phyloP scores from a whole-genome alignment of 2,113 vertebrate genomes.

The Grus americana region DNA sequence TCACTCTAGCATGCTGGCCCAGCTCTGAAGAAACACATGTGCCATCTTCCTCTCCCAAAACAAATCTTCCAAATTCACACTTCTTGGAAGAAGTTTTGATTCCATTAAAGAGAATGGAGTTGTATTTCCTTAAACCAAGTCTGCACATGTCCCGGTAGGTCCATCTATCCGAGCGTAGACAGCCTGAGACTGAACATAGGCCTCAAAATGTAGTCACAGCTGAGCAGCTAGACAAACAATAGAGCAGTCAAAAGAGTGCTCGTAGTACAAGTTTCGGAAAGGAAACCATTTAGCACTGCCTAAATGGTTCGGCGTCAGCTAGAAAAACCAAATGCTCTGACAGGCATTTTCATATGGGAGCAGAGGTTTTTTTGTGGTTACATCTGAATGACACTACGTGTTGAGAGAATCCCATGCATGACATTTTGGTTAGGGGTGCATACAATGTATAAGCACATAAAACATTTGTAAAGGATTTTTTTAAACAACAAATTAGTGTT shows the following conservation, averaged over 20 bases:
- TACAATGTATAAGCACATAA: neutral
- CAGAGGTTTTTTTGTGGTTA: neutral
- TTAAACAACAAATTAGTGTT: neutral
- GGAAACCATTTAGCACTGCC: neutral
- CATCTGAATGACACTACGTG: rapidly evolving
- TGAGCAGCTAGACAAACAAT: neutral
- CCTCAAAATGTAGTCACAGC: neutral
- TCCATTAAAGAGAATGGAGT: neutral
- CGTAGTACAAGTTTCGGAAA: neutral
- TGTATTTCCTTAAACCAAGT: neutral
- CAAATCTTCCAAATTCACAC: neutral
- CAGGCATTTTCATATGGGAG: neutral
- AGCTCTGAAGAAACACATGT: rapidly evolving
- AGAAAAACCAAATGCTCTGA: neutral
- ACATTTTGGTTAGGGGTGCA: neutral
- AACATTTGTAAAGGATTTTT: neutral
- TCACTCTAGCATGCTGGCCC: neutral
- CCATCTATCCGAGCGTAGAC: neutral
- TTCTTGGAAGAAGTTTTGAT: neutral
- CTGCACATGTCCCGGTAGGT: rapidly evolving
- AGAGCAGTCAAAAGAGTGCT: neutral
- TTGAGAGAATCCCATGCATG: neutral
- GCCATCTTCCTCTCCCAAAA: neutral
- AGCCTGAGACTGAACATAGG: neutral
- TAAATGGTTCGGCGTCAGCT: neutral